Base-by-base conservation (phyloP, 2,888 invertebrate genomes). In the Folsomia candida region DNA sequence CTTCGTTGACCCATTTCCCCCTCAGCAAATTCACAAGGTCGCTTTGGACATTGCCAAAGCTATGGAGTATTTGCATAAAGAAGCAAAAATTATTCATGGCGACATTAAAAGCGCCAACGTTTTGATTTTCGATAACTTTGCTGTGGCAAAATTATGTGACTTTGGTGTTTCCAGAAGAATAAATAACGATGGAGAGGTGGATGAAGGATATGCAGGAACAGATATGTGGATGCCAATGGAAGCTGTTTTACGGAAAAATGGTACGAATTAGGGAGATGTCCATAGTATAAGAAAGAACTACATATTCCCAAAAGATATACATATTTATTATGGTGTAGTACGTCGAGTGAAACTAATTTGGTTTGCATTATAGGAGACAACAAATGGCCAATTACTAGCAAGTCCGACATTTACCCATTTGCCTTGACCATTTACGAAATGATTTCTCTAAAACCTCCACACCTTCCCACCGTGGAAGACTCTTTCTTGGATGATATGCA, bases 41-140 rank as follows among this genome's bases (percentile, higher is more conserved):
- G 86, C 87, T 2, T 81, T 83, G 58, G 91, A 92, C 82, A 85
- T 91, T 67, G 86, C 88, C 0, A 88, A 87, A 81, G 93, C 89
- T 0, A 82, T 94, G 0, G 87, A 90, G 81, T 93, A 93, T 83
- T 84, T 94, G 1, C 94, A 94, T 82, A 88, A 87, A 1, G 87
- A 86, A 74, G 89, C 88, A 66, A 86, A 87, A 66, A 84, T 93
- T 57, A 83, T 94, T 9, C 94, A 94, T 74, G 91, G 92, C 28
- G 94, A 94, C 82, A 85, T 94, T 51, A 93, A 94, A 83, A 93
- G 93, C 0, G 90, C 88, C 81, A 94, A 94, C 81, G 84, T 94
- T 57, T 85, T 94, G 0, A 86, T 93, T 0, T 74, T 79, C 80
- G 89, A 88, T n/a, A 87, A 91, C 81, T 91, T 91, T 82, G 86